Evolutionary conservation across 2,113 vertebrate species (phyloP), one percentile per base, ranked within the genome.

Genomic region (Spilogale gracilis): DNA sequence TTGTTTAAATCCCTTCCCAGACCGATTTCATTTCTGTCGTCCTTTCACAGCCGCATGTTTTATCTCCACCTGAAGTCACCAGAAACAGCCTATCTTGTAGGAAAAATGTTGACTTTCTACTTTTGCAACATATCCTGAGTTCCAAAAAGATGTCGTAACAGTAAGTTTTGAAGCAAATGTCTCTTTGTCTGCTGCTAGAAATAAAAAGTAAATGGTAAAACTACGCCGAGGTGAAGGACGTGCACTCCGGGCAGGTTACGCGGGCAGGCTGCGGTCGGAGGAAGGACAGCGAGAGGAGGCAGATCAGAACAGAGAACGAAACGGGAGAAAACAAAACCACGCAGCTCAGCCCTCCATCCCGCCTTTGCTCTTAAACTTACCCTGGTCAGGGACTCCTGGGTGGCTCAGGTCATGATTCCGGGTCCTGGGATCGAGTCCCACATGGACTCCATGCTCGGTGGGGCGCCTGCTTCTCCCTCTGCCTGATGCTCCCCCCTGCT

Each of bases 211-310:
- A 38, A 13, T 67, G 71, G 45, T 16, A 14, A 65, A 92, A 5
- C 21, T 9, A 0, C 9, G 45, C 60, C 43, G 16, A 50, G 32
- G 48, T 25, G 27, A 71, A 20, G 32, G 43, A 14, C 0, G 0
- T 50, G 0, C 2, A 14, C 25, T 12, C 18, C 12, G 0, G 0
- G 0, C 23, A 1, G 0, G 45, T 54, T 25, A 27, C 11, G 0
- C 1, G 16, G 30, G n/a, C 5, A 18, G 21, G 6, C 21, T 3
- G 17, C 4, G 2, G 4, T 9, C 9, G 0, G 2, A 16, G n/a
- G 32, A 27, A 79, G 43, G 38, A 9, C 12, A 3, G 0, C 4
- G 6, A 30, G 38, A 45, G 38, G 9, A 38, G 38, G 56, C 0
- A 3, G 6, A 11, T 73, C n/a, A 25, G 61, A 38, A 91, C 0